Conservation (phyloP, 2,797 vertebrate species). For the Otus scops region DNA sequence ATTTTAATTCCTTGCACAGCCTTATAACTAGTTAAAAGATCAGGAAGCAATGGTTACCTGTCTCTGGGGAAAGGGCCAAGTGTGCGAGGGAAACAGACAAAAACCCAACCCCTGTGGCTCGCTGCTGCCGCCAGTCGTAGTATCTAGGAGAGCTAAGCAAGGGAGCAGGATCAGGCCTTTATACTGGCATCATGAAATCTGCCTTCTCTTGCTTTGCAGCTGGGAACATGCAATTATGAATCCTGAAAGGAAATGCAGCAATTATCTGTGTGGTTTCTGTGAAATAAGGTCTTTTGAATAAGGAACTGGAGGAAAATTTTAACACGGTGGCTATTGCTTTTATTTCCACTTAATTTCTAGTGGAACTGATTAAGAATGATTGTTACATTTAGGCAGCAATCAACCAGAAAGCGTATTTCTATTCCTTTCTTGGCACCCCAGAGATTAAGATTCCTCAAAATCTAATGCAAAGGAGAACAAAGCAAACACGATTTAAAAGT, state of each 20-base stretch:
- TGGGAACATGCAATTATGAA: constrained; percentile 43
- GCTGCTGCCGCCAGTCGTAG: not conserved
- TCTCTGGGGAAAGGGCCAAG: not conserved
- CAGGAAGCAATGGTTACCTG: not conserved
- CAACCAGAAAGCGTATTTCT: not conserved
- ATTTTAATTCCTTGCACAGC: not conserved
- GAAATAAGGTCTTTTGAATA: constrained; percentile 34
- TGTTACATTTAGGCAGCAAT: constrained; percentile 30
- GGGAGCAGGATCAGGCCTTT: not conserved
- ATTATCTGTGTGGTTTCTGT: constrained; percentile 36
- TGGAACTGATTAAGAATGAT: constrained; percentile 50
- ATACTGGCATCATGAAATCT: not conserved
- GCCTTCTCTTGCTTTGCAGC: constrained; percentile 37
- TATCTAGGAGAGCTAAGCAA: not conserved
- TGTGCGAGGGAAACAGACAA: not conserved
- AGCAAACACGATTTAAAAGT: constrained; percentile 19
- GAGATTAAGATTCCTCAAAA: constrained; percentile 42
- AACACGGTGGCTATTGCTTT: not conserved
- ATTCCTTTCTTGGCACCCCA: not conserved
- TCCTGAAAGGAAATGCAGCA: constrained; percentile 1
- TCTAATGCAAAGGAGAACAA: constrained; percentile 34
- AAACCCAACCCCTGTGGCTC: not conserved
- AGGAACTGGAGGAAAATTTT: not conserved
- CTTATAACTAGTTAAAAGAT: not conserved
- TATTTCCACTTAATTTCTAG: constrained; percentile 41